Conservation (phyloP, 2,113 vertebrate species). For the Camarhynchus parvulus region DNA sequence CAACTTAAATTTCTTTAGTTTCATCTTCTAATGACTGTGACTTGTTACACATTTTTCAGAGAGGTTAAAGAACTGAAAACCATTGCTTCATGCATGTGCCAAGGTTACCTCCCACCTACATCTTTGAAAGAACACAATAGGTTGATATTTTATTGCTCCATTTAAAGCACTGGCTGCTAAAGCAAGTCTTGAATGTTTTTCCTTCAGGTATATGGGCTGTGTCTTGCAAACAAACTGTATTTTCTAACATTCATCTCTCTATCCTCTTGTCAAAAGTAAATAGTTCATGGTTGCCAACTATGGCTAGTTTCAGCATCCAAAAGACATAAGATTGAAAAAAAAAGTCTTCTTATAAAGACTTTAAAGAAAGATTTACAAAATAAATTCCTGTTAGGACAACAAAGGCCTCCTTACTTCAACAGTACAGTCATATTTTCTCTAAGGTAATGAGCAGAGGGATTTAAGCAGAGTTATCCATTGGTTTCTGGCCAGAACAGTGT, state of each 20-base stretch:
- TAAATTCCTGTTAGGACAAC: neutral
- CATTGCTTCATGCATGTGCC: neutral
- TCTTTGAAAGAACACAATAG: neutral
- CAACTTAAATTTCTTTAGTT: neutral
- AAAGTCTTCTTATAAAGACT: neutral
- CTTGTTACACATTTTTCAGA: neutral
- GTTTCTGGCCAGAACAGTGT: neutral
- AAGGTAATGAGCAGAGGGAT: neutral
- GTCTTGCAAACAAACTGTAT: neutral
- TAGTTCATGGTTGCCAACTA: rapidly evolving
- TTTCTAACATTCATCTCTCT: neutral
- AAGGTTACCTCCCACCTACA: neutral
- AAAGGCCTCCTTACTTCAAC: neutral
- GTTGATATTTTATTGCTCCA: neutral
- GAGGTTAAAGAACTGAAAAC: neutral
- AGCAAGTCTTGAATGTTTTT: neutral
- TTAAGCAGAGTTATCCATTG: neutral
- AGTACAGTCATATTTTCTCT: neutral
- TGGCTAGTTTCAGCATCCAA: neutral
- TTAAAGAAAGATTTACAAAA: neutral
- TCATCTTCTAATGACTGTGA: neutral
- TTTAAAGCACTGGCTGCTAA: neutral
- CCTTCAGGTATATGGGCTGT: neutral
- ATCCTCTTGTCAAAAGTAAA: neutral
- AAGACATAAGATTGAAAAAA: neutral